Evolutionary conservation across 2,797 vertebrate species (phyloP), one percentile per base, ranked within the genome.

Genomic region (Thalassophryne amazonica): DNA sequence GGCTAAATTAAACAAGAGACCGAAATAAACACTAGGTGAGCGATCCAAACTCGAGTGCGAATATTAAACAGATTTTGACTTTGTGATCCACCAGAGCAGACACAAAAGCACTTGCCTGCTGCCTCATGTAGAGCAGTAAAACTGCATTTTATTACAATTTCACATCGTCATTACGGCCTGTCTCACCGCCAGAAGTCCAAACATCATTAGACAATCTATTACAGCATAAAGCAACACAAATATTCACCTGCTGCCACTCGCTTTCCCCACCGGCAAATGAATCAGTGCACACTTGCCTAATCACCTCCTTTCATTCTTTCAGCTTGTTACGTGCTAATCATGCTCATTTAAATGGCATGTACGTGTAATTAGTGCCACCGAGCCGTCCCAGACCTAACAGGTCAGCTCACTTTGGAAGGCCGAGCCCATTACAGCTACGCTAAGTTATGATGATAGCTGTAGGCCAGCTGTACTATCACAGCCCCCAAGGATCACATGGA

Each of bases 371-470:
- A 83, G 49, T 3, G 45, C 75, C 36, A 67, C 73, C 84, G 75
- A 76, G 76, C 82, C 70, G 65, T 78, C 76, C 71, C 60, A 47
- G 53, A 48, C 76, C 78, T 63, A 72, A 79, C 81, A 74, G 87
- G 86, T 87, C 83, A 81, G 78, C 63, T 51, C 70, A 69, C 73
- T 82, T n/a, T 43, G 42, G 57, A 80, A 72, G 61, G 64, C 69
- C 52, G 13, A 48, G 69, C 48, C 69, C 59, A 83, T 87, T 84
- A 86, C 66, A 14, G 57, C 51, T 66, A 78, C 13, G 49, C 60
- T 82, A 85, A 88, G 70, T 84, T 87, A 85, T 86, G 81, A 86
- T 85, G 78, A 74, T 81, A 73, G 83, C 79, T 72, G 56, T 52
- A 60, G 81, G 69, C 74, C 82, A 79, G 81, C 81, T 85, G 83